Conservation (phyloP, 2,113 vertebrate species). For the Nansenia antarctica region DNA sequence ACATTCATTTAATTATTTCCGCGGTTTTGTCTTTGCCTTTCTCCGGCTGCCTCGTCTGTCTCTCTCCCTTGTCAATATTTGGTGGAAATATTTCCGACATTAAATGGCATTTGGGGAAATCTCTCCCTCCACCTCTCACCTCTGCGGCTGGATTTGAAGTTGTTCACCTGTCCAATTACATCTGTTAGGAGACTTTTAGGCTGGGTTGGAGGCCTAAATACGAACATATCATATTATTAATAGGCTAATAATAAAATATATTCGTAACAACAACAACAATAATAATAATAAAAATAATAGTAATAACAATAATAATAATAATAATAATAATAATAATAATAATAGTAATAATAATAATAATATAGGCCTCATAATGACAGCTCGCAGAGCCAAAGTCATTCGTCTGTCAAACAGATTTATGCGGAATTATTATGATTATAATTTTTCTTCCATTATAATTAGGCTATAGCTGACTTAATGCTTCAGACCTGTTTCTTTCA, state of each 20-base stretch:
- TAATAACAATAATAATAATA: neutral
- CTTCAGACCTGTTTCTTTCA: no score
- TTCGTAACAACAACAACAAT: neutral
- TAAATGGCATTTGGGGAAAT: constrained; percentile 71
- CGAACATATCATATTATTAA: neutral
- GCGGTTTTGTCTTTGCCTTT: constrained; percentile 22
- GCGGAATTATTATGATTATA: no score
- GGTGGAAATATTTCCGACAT: constrained; percentile 70
- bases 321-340: neutral
- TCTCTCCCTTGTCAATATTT: constrained; percentile 63
- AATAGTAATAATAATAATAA: neutral
- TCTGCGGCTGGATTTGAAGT: constrained; percentile 28
- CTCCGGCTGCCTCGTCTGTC: constrained; percentile 46
- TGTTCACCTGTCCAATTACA: constrained; percentile 35
- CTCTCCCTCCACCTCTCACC: constrained; percentile 51
- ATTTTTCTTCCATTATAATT: no score
- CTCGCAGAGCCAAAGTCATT: no score
- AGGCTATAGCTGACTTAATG: no score
- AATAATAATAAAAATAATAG: constrained; percentile 2
- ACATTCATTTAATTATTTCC: constrained; percentile 43
- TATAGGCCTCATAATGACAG: no score
- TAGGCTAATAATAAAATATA: neutral
- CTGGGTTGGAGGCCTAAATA: neutral
- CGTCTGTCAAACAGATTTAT: no score
- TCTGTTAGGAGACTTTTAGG: constrained; percentile 8